These are phyloP conservation scores for Aphaenogaster floridana DNA, from an alignment of 1,140 invertebrate genomes.

Conservation along the genomic window DNA sequence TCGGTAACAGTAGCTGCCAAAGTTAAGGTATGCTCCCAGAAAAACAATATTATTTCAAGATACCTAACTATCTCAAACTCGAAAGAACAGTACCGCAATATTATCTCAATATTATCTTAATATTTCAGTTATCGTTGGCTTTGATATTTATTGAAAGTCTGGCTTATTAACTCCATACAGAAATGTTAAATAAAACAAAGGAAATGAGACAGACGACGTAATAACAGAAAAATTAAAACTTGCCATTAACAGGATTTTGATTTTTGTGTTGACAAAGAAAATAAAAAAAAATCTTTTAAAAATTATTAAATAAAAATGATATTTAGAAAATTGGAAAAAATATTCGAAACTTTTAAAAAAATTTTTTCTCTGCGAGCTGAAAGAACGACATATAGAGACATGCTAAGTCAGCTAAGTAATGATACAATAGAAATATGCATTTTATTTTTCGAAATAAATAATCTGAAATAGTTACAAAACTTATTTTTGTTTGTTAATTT, in stretches of 20 bases:
- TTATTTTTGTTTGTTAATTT: neutral
- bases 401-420: neutral
- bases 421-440: neutral
- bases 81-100: neutral
- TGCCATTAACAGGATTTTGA: neutral
- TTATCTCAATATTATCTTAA: neutral
- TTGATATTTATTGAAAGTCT: neutral
- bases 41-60: neutral
- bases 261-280: neutral
- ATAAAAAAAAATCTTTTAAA: neutral
- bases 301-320: neutral
- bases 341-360: neutral
- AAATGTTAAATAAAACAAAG: neutral
- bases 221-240: neutral
- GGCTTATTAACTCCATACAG: neutral
- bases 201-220: neutral
- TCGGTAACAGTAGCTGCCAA: constrained; percentile 92
- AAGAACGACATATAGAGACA: neutral
- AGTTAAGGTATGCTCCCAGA: constrained; percentile 89
- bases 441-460: neutral
- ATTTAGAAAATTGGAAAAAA: neutral
- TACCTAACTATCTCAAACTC: neutral
- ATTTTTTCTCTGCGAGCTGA: neutral
- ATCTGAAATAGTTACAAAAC: neutral
- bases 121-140: neutral